Percentiles rank a stretch among this genome's conserved stretches.
phyloP scores from a whole-genome alignment of 2,888 invertebrate species.

The Tetropium fuscum region DNA sequence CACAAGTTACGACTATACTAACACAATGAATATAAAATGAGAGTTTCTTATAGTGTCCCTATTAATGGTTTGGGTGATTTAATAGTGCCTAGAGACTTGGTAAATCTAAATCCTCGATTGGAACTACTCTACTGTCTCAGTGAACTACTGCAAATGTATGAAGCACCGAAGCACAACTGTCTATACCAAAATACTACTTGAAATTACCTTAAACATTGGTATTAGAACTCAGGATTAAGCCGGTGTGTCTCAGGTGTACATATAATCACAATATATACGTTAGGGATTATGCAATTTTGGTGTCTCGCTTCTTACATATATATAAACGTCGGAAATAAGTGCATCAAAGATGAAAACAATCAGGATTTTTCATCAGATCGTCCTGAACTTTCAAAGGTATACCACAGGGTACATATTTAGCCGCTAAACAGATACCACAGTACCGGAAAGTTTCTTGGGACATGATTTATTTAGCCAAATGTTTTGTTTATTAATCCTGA shows the following conservation, averaged over 20 bases:
- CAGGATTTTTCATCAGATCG: neutral
- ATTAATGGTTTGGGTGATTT: no score
- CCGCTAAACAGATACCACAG: no score
- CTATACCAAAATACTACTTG: conserved; percentile 25
- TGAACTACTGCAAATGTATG: conserved; percentile 17
- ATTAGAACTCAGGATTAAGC: conserved; percentile 49
- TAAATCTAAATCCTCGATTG: no score
- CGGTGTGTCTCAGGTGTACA: conserved; percentile 41
- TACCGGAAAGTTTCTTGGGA: no score
- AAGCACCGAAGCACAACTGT: conserved; percentile 41
- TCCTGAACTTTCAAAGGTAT: neutral
- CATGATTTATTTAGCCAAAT: no score
- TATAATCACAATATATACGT: conserved; percentile 35
- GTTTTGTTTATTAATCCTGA: neutral
- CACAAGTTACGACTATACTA: no score
- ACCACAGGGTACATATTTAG: no score
- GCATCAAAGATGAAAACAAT: conserved; percentile 8
- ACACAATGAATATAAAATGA: no score
- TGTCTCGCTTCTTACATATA: conserved; percentile 1
- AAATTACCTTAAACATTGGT: conserved; percentile 48
- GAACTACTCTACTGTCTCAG: no score
- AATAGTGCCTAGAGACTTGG: no score
- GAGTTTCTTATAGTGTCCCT: no score
- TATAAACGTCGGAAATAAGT: conserved; percentile 14
- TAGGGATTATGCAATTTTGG: conserved; percentile 23